Evolutionary conservation across 2,797 vertebrate genomes (phyloP).

Genomic region (Lemur catta): DNA sequence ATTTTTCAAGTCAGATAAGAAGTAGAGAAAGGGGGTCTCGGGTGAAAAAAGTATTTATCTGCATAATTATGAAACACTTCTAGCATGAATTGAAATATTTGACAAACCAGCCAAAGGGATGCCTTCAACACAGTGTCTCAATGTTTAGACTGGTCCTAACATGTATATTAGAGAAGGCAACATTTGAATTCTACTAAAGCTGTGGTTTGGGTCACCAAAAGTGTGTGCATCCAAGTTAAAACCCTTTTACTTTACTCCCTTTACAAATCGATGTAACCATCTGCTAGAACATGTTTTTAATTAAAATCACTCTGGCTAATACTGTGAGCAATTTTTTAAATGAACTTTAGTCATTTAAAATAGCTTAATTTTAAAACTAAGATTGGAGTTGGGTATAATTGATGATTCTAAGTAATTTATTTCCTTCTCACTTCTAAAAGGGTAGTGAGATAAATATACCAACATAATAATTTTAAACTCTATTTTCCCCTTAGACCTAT

Average conservation of each 20-base stretch:
- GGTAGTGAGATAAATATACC: not conserved
- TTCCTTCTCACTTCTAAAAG: slow-evolving; percentile 34
- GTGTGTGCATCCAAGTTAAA: not conserved
- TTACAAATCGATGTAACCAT: not conserved
- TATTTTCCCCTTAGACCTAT: not conserved
- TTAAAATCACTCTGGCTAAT: slow-evolving; percentile 17
- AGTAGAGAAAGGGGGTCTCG: not conserved
- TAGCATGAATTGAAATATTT: not conserved
- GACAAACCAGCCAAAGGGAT: not conserved
- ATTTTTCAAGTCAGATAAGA: not conserved
- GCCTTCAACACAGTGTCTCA: not conserved
- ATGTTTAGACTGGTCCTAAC: not conserved
- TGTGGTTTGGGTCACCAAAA: not conserved
- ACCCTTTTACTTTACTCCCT: not conserved
- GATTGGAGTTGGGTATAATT: not conserved
- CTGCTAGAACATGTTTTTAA: not conserved
- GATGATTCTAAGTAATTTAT: not conserved
- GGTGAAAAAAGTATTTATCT: not conserved
- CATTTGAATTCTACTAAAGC: accelerated
- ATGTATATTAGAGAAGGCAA: not conserved
- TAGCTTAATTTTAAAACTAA: slow-evolving; percentile 50
- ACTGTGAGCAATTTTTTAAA: slow-evolving; percentile 14
- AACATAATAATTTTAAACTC: not conserved
- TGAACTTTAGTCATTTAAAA: slow-evolving; percentile 6
- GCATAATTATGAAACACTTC: slow-evolving; percentile 14